Percentiles rank a stretch among this genome's conserved stretches.
Evolutionary conservation across 2,888 invertebrate species (phyloP).

Genomic region (Aelia acuminata): DNA sequence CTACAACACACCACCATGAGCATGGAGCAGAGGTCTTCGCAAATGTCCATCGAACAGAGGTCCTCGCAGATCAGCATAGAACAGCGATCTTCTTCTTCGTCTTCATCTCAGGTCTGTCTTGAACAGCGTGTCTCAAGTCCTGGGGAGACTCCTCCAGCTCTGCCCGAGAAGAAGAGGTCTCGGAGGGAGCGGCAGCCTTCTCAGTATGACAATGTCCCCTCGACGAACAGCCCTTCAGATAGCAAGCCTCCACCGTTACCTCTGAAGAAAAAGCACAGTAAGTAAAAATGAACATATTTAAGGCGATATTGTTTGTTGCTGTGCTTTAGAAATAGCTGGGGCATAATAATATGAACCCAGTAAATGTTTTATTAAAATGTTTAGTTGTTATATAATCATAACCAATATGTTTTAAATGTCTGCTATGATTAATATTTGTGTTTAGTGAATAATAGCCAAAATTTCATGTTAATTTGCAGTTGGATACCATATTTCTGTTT

Average conservation of each 20-base stretch:
- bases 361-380: neutral
- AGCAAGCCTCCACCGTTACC: conserved; percentile 90
- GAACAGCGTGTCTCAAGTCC: conserved; percentile 45
- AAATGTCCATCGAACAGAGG: conserved; percentile 41
- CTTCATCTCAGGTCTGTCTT: conserved; percentile 43
- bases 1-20: conserved; percentile 23
- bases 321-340: conserved; percentile 12
- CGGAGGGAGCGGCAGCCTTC: conserved; percentile 76
- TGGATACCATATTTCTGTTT: neutral
- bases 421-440: conserved; percentile 32
- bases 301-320: neutral
- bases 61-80: conserved; percentile 19
- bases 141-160: conserved; percentile 72
- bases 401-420: conserved; percentile 17
- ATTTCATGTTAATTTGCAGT: conserved; percentile 37
- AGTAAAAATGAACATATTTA: conserved; percentile 71
- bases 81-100: conserved; percentile 41
- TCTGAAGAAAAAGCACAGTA: conserved; percentile 94
- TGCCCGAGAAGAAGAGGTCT: conserved; percentile 76
- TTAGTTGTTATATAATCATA: conserved; percentile 5
- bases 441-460: conserved; percentile 30
- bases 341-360: neutral
- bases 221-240: conserved; percentile 69
- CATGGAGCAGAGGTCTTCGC: conserved; percentile 27
- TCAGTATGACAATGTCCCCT: conserved; percentile 79